These are phyloP conservation scores for Neodontobutis hainanensis DNA, from an alignment of 2,113 vertebrate genomes.

Conservation along the genomic window DNA sequence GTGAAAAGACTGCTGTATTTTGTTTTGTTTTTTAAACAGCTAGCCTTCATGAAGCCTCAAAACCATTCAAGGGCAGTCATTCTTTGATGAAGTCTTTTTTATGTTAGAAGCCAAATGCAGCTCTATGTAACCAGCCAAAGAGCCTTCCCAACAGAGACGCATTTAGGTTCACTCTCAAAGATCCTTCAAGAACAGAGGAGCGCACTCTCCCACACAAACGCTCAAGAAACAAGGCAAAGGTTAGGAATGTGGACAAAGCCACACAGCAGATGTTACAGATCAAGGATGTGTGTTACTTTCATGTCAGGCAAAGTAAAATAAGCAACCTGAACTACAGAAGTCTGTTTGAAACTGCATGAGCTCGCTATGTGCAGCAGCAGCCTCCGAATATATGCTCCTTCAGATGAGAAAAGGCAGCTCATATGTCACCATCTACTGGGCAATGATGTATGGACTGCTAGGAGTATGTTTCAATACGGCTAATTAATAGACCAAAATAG, in stretches of 20 bases:
- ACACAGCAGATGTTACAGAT: no score
- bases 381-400: no score
- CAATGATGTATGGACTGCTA: no score
- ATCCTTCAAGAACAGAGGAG: not conserved
- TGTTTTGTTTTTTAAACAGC: not conserved
- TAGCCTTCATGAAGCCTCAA: not conserved
- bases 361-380: no score
- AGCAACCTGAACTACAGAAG: no score
- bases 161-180: not conserved
- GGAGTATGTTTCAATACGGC: no score
- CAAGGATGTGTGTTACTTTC: no score
- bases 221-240: not conserved
- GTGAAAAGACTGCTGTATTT: not conserved
- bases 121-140: not conserved
- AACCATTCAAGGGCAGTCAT: not conserved
- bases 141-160: not conserved
- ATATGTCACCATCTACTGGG: no score
- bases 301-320: no score
- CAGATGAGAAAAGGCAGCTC: no score
- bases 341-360: no score
- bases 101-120: not conserved
- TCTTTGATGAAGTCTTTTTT: not conserved
- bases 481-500: no score
- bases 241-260: not conserved
- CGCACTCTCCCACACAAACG: not conserved